Evolutionary conservation across 2,113 vertebrate genomes (phyloP), one percentile per base, ranked within the genome.

Genomic region (Carettochelys insculpta): DNA sequence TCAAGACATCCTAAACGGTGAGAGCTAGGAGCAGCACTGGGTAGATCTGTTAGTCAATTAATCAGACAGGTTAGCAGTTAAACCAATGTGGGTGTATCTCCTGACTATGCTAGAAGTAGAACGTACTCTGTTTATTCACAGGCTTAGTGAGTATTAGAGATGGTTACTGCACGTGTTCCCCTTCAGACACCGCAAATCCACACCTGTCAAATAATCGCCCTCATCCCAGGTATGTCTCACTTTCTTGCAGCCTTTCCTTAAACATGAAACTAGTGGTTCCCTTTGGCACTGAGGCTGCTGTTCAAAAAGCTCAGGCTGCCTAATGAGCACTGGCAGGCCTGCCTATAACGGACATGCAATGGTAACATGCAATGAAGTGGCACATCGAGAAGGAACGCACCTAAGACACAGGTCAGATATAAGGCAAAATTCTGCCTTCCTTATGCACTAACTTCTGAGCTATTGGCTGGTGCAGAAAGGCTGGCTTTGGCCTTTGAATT

Each of bases 401-500:
- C 20, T 41, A 34, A 9, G 73, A 78, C 71, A 27, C 11, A 24
- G 8, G 3, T 38, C 12, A 78, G 90, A 78, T 76, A 58, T 13
- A 51, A 38, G 16, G 75, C 34, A 58, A 79, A 47, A 52, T 48
- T 5, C 47, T 89, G 47, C 71, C 43, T 78, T 25, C 89, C 4
- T 1, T 12, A 5, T 2, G 38, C 34, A 86, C 38, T 34, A 90
- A 2, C 6, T 80, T 78, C 41, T 75, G 71, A 75, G 14, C 27
- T 3, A 27, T 34, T 0, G 0, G 31, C 47, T 71, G 58, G 3
- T 14, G 4, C 0, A 1, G 31, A 20, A 56, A 56, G 27, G 25
- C 92, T 0, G 0, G 29, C 29, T 12, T 71, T 38, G 25, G 54
- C 9, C 29, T 61, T 16, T 34, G 56, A 29, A 34, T 61, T 34